A percentile compares a stretch with the other conserved stretches of the same genome.
Conservation (phyloP, 1,140 invertebrate species). For the Lepidotrigona ventralis region DNA sequence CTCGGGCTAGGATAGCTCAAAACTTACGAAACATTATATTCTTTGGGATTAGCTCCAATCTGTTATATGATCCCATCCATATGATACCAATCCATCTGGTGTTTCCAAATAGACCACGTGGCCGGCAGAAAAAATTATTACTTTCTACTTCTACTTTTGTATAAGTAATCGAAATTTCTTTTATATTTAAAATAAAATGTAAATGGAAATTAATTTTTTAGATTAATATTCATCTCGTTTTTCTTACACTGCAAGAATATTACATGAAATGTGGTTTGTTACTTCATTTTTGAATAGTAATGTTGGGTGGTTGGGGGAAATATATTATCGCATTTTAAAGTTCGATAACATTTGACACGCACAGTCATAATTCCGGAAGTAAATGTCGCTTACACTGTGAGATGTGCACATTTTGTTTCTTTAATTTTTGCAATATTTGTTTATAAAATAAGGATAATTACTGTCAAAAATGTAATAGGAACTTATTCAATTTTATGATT, state of each 20-base stretch:
- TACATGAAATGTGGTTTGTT: too few relatives aligned
- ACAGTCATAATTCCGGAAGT: conserved; percentile 48
- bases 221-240: background rate
- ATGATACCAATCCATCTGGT: too few relatives aligned
- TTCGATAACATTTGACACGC: conserved; percentile 65
- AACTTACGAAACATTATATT: background rate
- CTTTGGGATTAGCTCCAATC: background rate
- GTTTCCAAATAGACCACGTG: conserved; percentile 10
- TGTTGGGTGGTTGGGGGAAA: background rate
- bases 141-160: background rate
- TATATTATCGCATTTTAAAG: conserved; percentile 48
- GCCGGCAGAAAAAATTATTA: background rate
- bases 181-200: background rate
- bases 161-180: conserved; percentile 2
- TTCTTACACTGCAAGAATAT: background rate
- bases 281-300: background rate
- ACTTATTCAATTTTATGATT: background rate
- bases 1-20: background rate
- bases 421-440: background rate
- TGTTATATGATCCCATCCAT: background rate
- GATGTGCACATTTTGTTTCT: background rate
- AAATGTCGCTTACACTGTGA: conserved; percentile 5
- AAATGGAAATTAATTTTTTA: background rate
- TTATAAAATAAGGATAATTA: conserved; percentile 14
- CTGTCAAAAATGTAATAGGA: conserved; percentile 5